Conservation (phyloP, 2,113 vertebrate genomes). For the Cynopterus brachyotis region DNA sequence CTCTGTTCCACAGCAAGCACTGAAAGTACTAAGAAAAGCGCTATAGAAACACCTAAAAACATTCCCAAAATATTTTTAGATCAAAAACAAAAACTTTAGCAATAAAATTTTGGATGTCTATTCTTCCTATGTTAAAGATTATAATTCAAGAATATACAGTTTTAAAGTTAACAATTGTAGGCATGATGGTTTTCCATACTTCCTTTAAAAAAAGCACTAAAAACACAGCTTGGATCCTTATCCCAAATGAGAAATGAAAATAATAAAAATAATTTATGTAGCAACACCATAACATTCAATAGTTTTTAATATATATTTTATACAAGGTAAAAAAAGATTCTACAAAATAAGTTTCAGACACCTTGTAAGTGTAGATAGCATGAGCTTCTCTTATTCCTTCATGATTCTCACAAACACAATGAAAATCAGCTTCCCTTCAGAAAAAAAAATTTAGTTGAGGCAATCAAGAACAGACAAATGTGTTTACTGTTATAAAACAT, state of each 20-base stretch:
- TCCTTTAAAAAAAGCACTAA: neutral
- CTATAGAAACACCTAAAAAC: neutral
- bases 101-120: conserved; percentile 23
- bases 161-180: neutral
- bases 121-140: conserved; percentile 12
- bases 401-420: neutral
- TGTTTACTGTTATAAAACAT: neutral
- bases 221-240: neutral
- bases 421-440: neutral
- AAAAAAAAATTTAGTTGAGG: neutral
- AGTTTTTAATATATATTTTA: neutral
- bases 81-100: conserved; percentile 23
- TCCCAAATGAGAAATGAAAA: conserved; percentile 38
- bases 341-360: conserved; percentile 12
- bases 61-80: neutral
- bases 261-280: conserved; percentile 11
- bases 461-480: neutral
- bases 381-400: neutral
- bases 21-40: neutral
- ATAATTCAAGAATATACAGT: neutral
- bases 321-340: neutral
- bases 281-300: neutral
- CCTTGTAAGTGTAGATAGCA: neutral
- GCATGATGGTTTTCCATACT: neutral
- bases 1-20: neutral